phyloP scores from a whole-genome alignment of 2,113 vertebrate species.

The Apodemus sylvaticus region DNA sequence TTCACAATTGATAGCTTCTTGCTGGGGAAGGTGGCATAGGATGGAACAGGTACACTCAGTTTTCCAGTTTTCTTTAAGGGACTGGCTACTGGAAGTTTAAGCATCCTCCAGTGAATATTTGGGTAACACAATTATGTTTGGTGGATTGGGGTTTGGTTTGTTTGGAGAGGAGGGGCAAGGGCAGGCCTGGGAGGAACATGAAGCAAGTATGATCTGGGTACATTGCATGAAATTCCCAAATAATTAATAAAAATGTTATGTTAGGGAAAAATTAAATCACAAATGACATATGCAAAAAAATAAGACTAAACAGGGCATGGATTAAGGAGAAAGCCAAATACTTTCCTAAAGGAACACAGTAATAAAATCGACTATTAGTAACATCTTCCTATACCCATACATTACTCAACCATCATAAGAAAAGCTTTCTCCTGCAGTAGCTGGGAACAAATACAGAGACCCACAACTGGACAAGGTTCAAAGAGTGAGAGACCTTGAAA shows the following conservation, averaged over 20 bases:
- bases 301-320: neutral
- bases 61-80: neutral
- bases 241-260: no score
- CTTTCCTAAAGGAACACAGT: neutral
- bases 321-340: neutral
- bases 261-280: neutral
- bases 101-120: neutral
- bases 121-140: neutral
- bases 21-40: neutral
- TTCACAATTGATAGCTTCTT: neutral
- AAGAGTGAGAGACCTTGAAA: no score
- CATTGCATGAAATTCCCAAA: no score
- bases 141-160: no score
- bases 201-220: no score
- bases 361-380: neutral
- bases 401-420: neutral
- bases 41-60: neutral
- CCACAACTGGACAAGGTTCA: neutral
- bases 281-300: neutral
- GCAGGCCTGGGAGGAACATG: no score
- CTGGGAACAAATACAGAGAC: neutral
- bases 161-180: no score
- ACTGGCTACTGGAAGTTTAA: neutral
- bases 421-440: neutral
- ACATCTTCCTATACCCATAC: neutral